phyloP scores from a whole-genome alignment of 2,113 vertebrate species.

The Pachyramphus minor region DNA sequence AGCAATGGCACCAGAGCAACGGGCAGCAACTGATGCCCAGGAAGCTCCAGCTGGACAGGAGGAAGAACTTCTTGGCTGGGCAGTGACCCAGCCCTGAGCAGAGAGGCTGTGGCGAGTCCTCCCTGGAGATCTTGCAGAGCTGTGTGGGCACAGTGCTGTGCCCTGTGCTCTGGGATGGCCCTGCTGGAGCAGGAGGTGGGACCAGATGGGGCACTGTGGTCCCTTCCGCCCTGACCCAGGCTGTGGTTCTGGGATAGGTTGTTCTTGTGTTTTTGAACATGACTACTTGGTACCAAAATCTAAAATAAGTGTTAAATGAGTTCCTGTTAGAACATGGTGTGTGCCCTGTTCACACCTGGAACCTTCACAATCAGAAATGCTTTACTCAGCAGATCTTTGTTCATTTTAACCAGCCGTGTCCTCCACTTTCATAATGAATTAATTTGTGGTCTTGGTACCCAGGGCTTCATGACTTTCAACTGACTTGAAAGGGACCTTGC shows the following conservation, averaged over 20 bases:
- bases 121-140: not conserved
- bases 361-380: not conserved
- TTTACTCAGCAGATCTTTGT: not conserved
- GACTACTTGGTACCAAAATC: not conserved
- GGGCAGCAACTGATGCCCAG: not conserved
- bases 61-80: not conserved
- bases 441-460: not conserved
- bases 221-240: not conserved
- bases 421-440: not conserved
- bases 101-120: not conserved
- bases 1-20: not conserved
- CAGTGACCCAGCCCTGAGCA: not conserved
- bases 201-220: not conserved
- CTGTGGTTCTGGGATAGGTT: not conserved
- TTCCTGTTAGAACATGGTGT: fast-evolving
- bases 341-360: not conserved
- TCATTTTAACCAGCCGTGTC: not conserved
- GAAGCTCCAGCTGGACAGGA: not conserved
- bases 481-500: not conserved
- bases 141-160: not conserved
- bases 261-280: not conserved
- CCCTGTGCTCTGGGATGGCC: not conserved
- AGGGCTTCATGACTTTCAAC: not conserved
- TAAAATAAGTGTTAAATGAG: not conserved
- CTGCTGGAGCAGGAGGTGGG: not conserved